Conservation (phyloP, 2,888 invertebrate species). For the Tineola bisselliella region DNA sequence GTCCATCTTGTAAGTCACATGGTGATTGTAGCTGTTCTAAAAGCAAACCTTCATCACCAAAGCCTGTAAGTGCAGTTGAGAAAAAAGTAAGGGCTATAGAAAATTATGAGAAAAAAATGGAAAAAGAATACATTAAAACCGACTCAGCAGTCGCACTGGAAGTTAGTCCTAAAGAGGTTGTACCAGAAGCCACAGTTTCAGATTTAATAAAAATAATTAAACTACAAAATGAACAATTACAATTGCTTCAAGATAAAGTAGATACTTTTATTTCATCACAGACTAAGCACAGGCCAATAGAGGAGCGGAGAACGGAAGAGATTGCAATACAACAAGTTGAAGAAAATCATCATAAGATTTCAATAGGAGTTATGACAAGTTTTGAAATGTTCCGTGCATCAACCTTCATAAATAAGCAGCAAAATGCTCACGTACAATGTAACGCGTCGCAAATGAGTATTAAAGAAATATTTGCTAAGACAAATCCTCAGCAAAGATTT, state of each 20-base stretch:
- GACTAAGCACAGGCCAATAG: slow-evolving; percentile 24
- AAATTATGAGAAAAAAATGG: slow-evolving; percentile 44
- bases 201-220: slow-evolving; percentile 73
- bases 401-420: slow-evolving; percentile 50
- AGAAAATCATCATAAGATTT: slow-evolving; percentile 64
- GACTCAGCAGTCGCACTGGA: slow-evolving; percentile 17
- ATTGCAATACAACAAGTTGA: slow-evolving; percentile 38
- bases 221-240: slow-evolving; percentile 73
- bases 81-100: slow-evolving; percentile 47
- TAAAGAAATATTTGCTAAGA: slow-evolving; percentile 42
- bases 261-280: slow-evolving; percentile 56
- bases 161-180: slow-evolving; percentile 19
- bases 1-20: neutral
- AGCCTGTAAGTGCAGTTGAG: slow-evolving; percentile 34
- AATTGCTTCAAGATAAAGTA: slow-evolving; percentile 71
- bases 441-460: slow-evolving; percentile 54
- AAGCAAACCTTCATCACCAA: slow-evolving; percentile 3
- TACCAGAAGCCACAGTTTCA: slow-evolving; percentile 58
- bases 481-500: slow-evolving; percentile 40
- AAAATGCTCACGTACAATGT: slow-evolving; percentile 51
- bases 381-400: slow-evolving; percentile 70
- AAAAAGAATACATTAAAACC: slow-evolving; percentile 37
- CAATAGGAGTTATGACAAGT: slow-evolving; percentile 78
- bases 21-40: neutral
- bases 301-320: slow-evolving; percentile 37